Conservation (phyloP, 2,888 invertebrate species). For the Anodontia alba region DNA sequence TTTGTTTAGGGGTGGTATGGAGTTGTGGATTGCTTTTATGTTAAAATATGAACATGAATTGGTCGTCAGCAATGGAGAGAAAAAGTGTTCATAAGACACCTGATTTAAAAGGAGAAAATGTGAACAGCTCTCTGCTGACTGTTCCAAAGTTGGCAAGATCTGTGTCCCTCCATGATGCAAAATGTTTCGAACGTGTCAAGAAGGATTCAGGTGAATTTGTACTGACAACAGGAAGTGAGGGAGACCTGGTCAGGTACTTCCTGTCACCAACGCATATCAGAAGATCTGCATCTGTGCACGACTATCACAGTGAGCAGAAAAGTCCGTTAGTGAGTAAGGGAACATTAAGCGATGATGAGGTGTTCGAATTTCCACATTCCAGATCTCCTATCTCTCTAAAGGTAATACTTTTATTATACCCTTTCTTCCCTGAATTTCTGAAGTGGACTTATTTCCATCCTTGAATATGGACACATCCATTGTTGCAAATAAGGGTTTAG, state of each 20-base stretch:
- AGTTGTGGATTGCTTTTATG: not conserved
- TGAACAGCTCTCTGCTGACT: slow-evolving; percentile 12
- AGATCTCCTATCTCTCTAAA: slow-evolving; percentile 56
- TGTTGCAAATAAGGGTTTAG: too few relatives aligned
- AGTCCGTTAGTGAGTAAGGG: slow-evolving; percentile 33
- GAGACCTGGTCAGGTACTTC: slow-evolving; percentile 53
- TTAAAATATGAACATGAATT: not conserved
- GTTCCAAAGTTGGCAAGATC: slow-evolving; percentile 53
- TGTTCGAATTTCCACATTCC: slow-evolving; percentile 62
- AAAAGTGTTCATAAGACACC: not conserved
- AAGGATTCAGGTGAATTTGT: slow-evolving; percentile 26
- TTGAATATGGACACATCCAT: too few relatives aligned
- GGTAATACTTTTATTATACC: slow-evolving; percentile 52
- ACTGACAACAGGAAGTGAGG: slow-evolving; percentile 47
- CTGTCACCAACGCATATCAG: slow-evolving; percentile 50
- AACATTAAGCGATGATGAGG: slow-evolving; percentile 57
- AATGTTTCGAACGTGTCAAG: slow-evolving; percentile 14
- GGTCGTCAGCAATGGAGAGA: not conserved
- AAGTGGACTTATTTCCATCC: too few relatives aligned
- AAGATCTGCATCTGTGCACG: slow-evolving; percentile 58
- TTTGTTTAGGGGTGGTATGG: not conserved
- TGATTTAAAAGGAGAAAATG: not conserved
- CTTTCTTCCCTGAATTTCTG: too few relatives aligned
- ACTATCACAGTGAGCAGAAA: slow-evolving; percentile 39
- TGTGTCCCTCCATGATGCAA: slow-evolving; percentile 47